These are phyloP conservation scores for Macrosoma leucophasiata DNA, from an alignment of 2,888 invertebrate species.

Conservation along the genomic window DNA sequence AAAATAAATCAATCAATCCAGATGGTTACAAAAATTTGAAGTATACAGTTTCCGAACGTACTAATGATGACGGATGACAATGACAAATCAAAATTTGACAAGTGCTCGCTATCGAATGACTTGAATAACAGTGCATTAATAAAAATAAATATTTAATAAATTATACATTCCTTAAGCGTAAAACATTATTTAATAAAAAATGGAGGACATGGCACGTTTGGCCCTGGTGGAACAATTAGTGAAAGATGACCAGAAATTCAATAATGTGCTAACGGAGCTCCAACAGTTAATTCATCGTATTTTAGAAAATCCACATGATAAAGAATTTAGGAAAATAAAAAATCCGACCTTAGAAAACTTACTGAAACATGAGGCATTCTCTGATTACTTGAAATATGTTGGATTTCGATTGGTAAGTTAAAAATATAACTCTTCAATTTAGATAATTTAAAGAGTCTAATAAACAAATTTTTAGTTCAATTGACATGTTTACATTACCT, in stretches of 20 bases:
- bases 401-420: constrained; percentile 53
- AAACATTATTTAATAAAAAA: constrained; percentile 30
- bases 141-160: constrained; percentile 31
- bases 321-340: constrained; percentile 42
- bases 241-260: constrained; percentile 42
- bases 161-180: constrained; percentile 18
- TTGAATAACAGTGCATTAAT: constrained; percentile 26
- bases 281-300: constrained; percentile 44
- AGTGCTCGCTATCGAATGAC: constrained; percentile 31
- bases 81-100: constrained; percentile 63
- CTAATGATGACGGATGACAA: constrained; percentile 4
- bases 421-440: too few relatives aligned
- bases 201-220: constrained; percentile 66
- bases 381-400: constrained; percentile 56
- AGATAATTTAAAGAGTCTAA: too few relatives aligned
- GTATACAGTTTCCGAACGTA: constrained; percentile 19
- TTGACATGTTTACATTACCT: too few relatives aligned
- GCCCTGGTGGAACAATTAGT: constrained; percentile 60
- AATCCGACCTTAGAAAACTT: constrained; percentile 40
- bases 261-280: constrained; percentile 49
- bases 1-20: too few relatives aligned
- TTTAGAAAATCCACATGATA: constrained; percentile 58
- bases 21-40: background rate
- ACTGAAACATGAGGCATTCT: constrained; percentile 39
- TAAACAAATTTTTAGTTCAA: too few relatives aligned